Base-by-base conservation (phyloP, 2,888 invertebrate species). In the Nemotelus pantherinus region DNA sequence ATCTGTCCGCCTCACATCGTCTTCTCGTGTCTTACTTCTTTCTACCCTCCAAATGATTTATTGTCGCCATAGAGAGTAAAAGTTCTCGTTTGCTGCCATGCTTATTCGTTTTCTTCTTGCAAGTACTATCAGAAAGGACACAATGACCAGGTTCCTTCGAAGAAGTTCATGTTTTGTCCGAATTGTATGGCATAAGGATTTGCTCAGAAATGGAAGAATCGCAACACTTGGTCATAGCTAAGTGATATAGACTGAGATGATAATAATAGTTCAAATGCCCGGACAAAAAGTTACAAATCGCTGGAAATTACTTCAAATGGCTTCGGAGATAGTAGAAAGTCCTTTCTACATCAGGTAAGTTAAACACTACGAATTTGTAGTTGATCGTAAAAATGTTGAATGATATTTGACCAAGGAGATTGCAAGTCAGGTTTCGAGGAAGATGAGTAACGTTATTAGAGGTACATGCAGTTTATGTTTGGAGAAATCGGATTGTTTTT, bases 1-100 rank as follows among this genome's bases (percentile, higher is more conserved):
- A 68, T 39, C 53, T 53, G 41, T 53, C 68, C 53, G 9, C 53
- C 53, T 10, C 45, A 43, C 64, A 10, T 43, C 9, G 64, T 5
- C 50, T 10, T 5, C 65, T 39, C 53, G 64, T 6, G 47, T 50
- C 64, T 63, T 64, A 25, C 4, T n/a, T 25, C 44, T 48, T 76
- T 64, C 65, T 76, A 48, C 45, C 55, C n/a, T 67, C 76, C 44
- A 77, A 25, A 79, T 79, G 79, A 79, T 79, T 79, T 79, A 79
- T 79, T 79, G 79, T 79, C 77, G 64, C 79, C 76, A 79, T 79
- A 77, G 79, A 79, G 77, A 79, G 79, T 79, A 77, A 79, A 79
- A 79, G 79, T 79, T 77, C 76, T 55, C 77, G 63, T 67, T 53
- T 64, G 3, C 3, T 63, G 41, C 43, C 77, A 63, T 60, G 64